phyloP scores from a whole-genome alignment of 2,797 vertebrate species.

The Petrocephalus schoutedeni region DNA sequence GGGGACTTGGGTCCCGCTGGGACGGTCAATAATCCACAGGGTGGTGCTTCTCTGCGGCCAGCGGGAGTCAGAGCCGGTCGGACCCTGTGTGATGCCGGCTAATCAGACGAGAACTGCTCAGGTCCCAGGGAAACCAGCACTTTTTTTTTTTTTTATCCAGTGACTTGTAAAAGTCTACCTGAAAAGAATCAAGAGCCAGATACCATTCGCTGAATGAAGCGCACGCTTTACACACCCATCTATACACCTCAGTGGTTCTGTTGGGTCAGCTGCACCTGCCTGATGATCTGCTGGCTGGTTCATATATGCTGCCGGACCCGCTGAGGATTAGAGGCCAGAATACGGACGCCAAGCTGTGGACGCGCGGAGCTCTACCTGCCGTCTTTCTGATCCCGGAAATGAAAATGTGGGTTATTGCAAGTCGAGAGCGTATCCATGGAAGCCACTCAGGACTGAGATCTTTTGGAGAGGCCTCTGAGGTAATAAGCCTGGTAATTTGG shows the following conservation, averaged over 20 bases:
- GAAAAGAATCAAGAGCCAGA: no score
- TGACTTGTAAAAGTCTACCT: no score
- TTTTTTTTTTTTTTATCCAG: no score
- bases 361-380: no score
- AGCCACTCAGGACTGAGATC: neutral
- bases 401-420: neutral
- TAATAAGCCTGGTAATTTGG: neutral
- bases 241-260: neutral
- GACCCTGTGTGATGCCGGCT: neutral
- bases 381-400: neutral
- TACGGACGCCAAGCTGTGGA: neutral
- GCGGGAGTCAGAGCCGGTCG: neutral
- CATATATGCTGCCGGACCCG: neutral
- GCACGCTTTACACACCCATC: neutral
- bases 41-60: neutral
- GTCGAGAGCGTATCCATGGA: neutral
- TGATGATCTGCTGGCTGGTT: neutral
- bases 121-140: neutral
- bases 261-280: neutral
- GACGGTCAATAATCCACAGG: slow-evolving; percentile 16
- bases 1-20: slow-evolving; percentile 25
- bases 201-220: no score
- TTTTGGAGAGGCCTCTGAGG: neutral
- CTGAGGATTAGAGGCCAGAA: neutral
- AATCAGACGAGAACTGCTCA: neutral